These are phyloP conservation scores for Poecile atricapillus DNA, from an alignment of 2,113 vertebrate species.

Conservation along the genomic window DNA sequence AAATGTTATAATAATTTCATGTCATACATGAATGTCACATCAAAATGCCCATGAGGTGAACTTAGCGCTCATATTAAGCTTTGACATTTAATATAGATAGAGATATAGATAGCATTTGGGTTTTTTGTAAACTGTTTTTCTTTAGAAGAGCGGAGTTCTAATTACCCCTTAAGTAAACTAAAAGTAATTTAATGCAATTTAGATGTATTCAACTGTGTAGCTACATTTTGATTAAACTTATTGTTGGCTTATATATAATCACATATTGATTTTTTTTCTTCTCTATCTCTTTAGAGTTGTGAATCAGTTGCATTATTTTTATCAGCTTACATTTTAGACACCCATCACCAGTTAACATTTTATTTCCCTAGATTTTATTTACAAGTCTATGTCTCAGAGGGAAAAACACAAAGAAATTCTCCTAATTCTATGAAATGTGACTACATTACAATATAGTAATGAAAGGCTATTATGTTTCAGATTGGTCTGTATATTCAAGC, in stretches of 20 bases:
- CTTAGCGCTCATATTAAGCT: neutral
- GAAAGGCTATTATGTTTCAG: conserved; percentile 16
- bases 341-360: neutral
- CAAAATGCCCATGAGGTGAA: neutral
- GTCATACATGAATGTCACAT: neutral
- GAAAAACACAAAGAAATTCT: neutral
- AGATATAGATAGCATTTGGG: neutral
- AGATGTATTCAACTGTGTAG: neutral
- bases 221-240: conserved; percentile 44
- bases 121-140: neutral
- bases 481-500: neutral
- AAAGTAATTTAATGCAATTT: conserved; percentile 31
- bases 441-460: neutral
- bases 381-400: neutral
- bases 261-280: neutral
- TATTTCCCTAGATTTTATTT: neutral
- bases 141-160: neutral
- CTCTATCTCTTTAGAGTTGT: neutral
- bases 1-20: neutral
- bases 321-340: neutral
- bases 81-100: neutral
- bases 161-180: conserved; percentile 3
- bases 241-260: conserved; percentile 17
- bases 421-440: neutral
- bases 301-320: neutral